Evolutionary conservation across 1,140 invertebrate species (phyloP).

Genomic region (Eupristina koningsbergeri): DNA sequence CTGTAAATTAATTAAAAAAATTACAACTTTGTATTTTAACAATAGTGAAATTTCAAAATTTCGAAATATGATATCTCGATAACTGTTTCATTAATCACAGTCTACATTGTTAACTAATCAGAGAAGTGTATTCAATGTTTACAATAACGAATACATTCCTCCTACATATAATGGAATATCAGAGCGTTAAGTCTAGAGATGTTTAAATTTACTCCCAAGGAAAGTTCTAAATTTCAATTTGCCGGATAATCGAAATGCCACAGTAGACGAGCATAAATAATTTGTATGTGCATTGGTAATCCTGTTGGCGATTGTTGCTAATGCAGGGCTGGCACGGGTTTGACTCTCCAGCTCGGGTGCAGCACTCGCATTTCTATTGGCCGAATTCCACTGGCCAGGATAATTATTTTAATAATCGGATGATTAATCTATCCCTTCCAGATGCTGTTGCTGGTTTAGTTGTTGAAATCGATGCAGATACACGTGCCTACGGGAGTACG

Average conservation of each 20-base stretch:
- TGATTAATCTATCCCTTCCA: slow-evolving; percentile 59
- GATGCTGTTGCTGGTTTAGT: slow-evolving; percentile 52
- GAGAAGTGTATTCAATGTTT: no score
- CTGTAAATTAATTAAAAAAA: no score
- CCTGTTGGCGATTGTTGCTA: not conserved
- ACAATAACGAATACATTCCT: no score
- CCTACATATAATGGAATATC: no score
- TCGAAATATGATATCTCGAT: no score
- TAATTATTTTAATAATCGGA: slow-evolving; percentile 71
- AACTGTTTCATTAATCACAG: no score
- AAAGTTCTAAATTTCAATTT: not conserved
- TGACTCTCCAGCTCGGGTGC: slow-evolving; percentile 1
- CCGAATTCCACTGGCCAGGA: slow-evolving; percentile 46
- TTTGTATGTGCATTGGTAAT: not conserved
- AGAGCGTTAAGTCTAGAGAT: no score
- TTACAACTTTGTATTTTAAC: no score
- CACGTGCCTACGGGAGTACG: slow-evolving; percentile 2
- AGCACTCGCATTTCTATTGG: slow-evolving; percentile 50
- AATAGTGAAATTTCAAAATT: no score
- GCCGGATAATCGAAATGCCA: not conserved
- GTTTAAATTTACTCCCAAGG: not conserved
- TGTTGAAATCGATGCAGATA: not conserved
- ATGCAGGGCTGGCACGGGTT: not conserved
- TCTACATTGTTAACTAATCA: no score
- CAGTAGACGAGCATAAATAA: not conserved